Conservation (phyloP, 2,797 vertebrate species). For the Corythornis leucogaster region DNA sequence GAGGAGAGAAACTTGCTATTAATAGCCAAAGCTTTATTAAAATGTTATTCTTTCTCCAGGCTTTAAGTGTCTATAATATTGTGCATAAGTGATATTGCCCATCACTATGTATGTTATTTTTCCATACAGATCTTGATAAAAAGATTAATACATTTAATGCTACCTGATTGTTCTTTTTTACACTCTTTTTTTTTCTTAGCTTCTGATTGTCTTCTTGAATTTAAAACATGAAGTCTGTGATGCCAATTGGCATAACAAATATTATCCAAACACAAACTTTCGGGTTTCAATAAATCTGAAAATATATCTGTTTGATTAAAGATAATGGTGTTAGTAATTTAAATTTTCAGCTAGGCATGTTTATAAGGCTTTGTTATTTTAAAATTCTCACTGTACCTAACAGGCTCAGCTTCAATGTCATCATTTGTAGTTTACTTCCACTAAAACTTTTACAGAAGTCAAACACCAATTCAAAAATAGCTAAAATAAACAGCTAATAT, state of each 20-base stretch:
- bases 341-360: not conserved
- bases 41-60: not conserved
- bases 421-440: not conserved
- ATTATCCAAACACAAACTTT: not conserved
- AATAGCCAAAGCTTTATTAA: slow-evolving; percentile 4
- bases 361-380: not conserved
- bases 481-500: not conserved
- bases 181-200: not conserved
- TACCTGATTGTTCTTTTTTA: not conserved
- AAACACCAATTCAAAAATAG: not conserved
- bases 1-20: not conserved
- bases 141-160: not conserved
- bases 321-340: not conserved
- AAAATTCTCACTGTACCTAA: not conserved
- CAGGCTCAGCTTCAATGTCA: not conserved
- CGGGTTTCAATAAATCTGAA: not conserved
- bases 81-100: not conserved
- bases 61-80: not conserved
- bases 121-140: not conserved
- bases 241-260: not conserved
- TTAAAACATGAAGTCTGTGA: not conserved
- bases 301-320: not conserved
- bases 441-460: not conserved
- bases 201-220: not conserved
- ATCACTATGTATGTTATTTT: not conserved